Evolutionary conservation across 2,797 vertebrate genomes (phyloP).

Genomic region (Sylvilagus floridanus): DNA sequence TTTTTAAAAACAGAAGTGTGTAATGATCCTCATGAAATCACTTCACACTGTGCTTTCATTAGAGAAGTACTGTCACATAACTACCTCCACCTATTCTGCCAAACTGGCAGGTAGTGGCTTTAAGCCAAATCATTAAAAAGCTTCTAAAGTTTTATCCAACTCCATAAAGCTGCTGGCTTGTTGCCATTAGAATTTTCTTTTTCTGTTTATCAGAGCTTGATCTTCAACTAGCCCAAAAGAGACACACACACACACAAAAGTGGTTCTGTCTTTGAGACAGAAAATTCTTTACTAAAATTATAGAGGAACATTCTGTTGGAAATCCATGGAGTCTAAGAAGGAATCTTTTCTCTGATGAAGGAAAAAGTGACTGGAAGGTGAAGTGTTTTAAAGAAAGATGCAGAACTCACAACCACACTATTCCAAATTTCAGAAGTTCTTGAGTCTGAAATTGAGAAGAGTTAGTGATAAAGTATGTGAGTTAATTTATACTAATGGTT

Average conservation of each 20-base stretch:
- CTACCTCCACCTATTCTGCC: constrained; percentile 47
- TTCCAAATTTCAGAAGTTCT: background rate
- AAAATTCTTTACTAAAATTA: background rate
- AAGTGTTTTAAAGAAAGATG: background rate
- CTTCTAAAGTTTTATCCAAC: constrained; percentile 29
- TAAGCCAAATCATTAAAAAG: constrained; percentile 52
- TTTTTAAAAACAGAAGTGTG: constrained; percentile 50
- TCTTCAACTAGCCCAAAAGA: background rate
- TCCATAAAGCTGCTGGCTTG: background rate
- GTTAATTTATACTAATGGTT: background rate
- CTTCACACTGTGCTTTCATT: constrained; percentile 3
- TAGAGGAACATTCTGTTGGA: background rate
- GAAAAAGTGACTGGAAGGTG: background rate
- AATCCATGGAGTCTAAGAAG: background rate
- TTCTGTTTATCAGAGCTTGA: background rate
- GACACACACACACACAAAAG: background rate
- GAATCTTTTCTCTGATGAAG: background rate
- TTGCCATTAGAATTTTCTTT: background rate
- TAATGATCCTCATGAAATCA: constrained; percentile 59
- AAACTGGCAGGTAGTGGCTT: background rate
- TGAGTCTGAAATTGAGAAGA: background rate
- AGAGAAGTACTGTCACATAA: constrained; percentile 10
- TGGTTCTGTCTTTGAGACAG: background rate
- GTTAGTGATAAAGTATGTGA: background rate
- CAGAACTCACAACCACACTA: background rate